Evolutionary conservation across 1,140 invertebrate genomes (phyloP), one percentile per base, ranked within the genome.

Genomic region (Pogonus chalceus): DNA sequence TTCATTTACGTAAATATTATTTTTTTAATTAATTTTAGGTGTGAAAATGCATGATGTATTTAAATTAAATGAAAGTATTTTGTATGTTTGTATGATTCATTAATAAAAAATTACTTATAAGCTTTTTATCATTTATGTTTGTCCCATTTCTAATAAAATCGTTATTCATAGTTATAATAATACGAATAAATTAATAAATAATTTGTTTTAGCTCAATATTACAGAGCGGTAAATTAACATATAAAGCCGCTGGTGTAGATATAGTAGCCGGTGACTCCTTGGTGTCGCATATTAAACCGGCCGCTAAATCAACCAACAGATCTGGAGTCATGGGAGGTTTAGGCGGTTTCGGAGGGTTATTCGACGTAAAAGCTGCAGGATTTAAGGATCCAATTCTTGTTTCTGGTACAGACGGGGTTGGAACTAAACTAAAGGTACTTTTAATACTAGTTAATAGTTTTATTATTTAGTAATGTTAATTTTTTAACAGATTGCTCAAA

Each of bases 361-460:
- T 97, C 75, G 92, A 96, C 49, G 54, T 62, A 77, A 43, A 80
- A 79, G 67, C 72, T 72, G 71, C 80, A 46, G 80, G 80, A 1
- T 83, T 82, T 58, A 80, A 78, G 51, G 85, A 95, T 69, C 92
- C 92, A 0, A 73, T 96, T 2, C 73, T 99, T 2, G 91, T 97
- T 1, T 92, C 94, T 57, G 92, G 92, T 2, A 93, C 95, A 2
- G 95, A 98, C 74, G 96, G 96, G 16, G 94, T 98, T 21, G 96
- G 96, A 35, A 97, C 94, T 0, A 98, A 98, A 76, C 73, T 90
- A 39, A 95, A 88, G 79, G 91, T 88, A 9, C n/a, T 35, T 35
- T n/a, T 35, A 35, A 35, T 35, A 35, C 31, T 35, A 35, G 12
- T 46, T 14, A 31, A 53, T 23, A 26, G 9, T 23, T 51, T 16